phyloP scores from a whole-genome alignment of 2,113 vertebrate genomes.

The Psilopogon haemacephalus region DNA sequence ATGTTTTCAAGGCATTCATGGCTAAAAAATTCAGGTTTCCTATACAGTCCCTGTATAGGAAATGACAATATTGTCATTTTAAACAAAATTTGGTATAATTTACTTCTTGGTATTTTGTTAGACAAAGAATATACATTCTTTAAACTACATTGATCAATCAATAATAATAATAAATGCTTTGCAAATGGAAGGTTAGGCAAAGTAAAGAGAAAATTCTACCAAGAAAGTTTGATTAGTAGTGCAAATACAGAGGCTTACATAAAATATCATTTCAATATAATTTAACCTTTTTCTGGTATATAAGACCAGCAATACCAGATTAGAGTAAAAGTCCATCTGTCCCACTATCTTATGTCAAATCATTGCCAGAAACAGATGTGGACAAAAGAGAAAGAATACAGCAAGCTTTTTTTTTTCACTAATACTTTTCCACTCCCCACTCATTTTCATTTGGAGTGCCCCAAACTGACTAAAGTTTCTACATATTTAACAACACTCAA shows the following conservation, averaged over 20 bases:
- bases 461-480: background rate
- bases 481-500: background rate
- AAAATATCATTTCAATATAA: constrained; percentile 1
- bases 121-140: background rate
- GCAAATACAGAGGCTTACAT: background rate
- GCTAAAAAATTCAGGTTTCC: background rate
- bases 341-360: constrained; percentile 38
- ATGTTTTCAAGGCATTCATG: background rate
- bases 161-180: background rate
- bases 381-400: constrained; percentile 14
- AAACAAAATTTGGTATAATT: background rate
- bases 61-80: background rate
- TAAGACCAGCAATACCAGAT: background rate
- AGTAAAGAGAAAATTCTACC: background rate
- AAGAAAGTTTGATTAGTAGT: background rate
- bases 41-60: background rate
- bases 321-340: constrained; percentile 24
- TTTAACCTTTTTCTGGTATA: background rate
- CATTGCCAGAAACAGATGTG: constrained; percentile 2
- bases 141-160: background rate
- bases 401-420: constrained; percentile 3
- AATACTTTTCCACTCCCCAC: background rate
- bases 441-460: background rate
- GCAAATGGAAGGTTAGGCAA: background rate
- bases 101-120: background rate